phyloP scores from a whole-genome alignment of 2,888 invertebrate species.

The Acrocyrtus sp. region DNA sequence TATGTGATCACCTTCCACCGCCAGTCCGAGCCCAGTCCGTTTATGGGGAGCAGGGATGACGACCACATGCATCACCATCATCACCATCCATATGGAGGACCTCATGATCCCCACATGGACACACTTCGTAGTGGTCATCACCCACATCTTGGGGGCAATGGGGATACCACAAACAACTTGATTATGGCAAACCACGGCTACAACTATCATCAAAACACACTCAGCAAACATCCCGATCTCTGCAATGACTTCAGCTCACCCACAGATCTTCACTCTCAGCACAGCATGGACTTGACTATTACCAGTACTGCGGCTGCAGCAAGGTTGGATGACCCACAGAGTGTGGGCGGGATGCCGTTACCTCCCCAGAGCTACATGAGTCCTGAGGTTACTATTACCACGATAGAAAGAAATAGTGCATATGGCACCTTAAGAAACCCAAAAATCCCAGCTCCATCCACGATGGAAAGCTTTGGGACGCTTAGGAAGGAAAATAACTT shows the following conservation, averaged over 20 bases:
- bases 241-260: constrained; percentile 56
- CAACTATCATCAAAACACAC: constrained; percentile 39
- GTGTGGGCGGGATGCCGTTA: constrained; percentile 35
- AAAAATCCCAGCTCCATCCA: constrained; percentile 52
- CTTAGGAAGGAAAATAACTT: constrained; percentile 61
- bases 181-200: constrained; percentile 27
- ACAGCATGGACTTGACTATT: constrained; percentile 38
- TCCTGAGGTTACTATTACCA: constrained; percentile 62
- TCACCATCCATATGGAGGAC: too few relatives aligned
- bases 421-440: constrained; percentile 57
- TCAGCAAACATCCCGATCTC: constrained; percentile 55
- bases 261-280: constrained; percentile 26
- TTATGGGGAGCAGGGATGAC: constrained; percentile 48
- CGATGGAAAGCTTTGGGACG: constrained; percentile 62
- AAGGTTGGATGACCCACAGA: constrained; percentile 14
- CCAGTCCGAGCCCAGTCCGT: constrained; percentile 60
- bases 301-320: constrained; percentile 25
- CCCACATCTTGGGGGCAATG: constrained; percentile 12
- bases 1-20: constrained; percentile 62
- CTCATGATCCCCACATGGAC: constrained; percentile 25
- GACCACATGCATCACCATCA: constrained; percentile 33
- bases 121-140: constrained; percentile 29
- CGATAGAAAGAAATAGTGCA: constrained; percentile 57
- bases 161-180: constrained; percentile 9
- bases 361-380: constrained; percentile 61